Percentiles rank a stretch among this genome's conserved stretches.
phyloP scores from a whole-genome alignment of 2,113 vertebrate species.

The Beaufortia kweichowensis region DNA sequence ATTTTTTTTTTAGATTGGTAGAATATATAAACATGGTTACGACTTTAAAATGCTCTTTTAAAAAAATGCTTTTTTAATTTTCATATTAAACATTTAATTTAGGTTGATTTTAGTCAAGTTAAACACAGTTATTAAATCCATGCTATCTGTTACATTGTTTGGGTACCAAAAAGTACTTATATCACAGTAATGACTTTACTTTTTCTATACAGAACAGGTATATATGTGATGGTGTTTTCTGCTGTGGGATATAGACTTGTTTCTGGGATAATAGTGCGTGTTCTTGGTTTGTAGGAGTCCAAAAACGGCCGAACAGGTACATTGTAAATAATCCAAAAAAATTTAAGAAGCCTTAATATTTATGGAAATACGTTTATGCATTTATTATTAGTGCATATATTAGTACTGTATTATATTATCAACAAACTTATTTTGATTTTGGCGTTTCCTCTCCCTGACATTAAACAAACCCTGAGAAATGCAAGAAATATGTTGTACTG shows the following conservation, averaged over 20 bases:
- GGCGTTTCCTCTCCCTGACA: not conserved
- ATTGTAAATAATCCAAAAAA: constrained; percentile 5
- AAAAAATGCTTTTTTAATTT: not conserved
- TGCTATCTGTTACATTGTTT: not conserved
- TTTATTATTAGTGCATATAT: not conserved
- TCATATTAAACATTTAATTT: constrained; percentile 30
- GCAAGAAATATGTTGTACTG: not conserved
- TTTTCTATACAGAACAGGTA: not conserved
- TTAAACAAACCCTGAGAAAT: not conserved
- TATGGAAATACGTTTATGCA: not conserved
- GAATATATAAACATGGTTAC: not conserved
- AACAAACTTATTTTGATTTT: not conserved
- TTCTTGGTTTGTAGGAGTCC: not conserved
- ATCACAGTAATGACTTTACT: not conserved
- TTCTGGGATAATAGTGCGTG: not conserved
- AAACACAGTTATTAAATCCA: not conserved
- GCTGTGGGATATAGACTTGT: not conserved
- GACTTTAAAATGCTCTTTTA: constrained; percentile 21
- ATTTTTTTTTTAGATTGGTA: not conserved
- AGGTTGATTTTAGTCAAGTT: constrained; percentile 3
- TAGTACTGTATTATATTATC: not conserved
- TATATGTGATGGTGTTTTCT: not conserved
- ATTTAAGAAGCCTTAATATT: constrained; percentile 46
- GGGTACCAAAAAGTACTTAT: not conserved
- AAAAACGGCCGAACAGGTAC: not conserved